Percentiles rank a stretch among this genome's conserved stretches.
phyloP scores from a whole-genome alignment of 2,113 vertebrate species.

The Tragelaphus imberbis region DNA sequence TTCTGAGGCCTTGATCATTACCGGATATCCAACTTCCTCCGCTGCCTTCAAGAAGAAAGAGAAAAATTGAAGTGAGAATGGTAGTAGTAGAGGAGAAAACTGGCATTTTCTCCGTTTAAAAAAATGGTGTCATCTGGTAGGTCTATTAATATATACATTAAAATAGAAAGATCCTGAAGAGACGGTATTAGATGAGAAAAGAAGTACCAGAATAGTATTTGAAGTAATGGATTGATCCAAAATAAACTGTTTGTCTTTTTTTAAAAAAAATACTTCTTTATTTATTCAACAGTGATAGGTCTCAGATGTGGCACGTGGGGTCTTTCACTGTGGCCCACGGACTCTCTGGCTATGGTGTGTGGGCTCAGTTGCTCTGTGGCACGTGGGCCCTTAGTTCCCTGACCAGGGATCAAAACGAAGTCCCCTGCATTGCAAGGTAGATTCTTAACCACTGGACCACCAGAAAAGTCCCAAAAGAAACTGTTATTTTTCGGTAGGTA shows the following conservation, averaged over 20 bases:
- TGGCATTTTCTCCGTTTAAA: not conserved
- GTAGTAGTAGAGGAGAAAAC: not conserved
- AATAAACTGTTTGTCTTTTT: not conserved
- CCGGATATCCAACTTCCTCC: constrained; percentile 93
- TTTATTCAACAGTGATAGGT: not conserved
- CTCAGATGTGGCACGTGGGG: not conserved
- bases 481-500: not conserved
- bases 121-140: not conserved
- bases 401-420: not conserved
- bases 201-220: not conserved
- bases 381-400: not conserved
- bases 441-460: not conserved
- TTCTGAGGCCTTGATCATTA: constrained; percentile 99
- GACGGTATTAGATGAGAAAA: not conserved
- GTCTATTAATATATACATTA: not conserved
- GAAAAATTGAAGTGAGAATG: not conserved
- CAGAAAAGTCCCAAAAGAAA: not conserved
- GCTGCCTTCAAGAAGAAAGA: constrained; percentile 84
- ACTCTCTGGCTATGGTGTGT: not conserved
- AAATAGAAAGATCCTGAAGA: constrained; percentile 18
- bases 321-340: not conserved
- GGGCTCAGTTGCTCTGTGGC: not conserved
- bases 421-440: not conserved
- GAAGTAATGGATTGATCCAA: not conserved
- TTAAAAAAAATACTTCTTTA: not conserved